A percentile compares a stretch with the other conserved stretches of the same genome.
phyloP scores from a whole-genome alignment of 2,888 invertebrate species.

The Herminia tarsipennalis region DNA sequence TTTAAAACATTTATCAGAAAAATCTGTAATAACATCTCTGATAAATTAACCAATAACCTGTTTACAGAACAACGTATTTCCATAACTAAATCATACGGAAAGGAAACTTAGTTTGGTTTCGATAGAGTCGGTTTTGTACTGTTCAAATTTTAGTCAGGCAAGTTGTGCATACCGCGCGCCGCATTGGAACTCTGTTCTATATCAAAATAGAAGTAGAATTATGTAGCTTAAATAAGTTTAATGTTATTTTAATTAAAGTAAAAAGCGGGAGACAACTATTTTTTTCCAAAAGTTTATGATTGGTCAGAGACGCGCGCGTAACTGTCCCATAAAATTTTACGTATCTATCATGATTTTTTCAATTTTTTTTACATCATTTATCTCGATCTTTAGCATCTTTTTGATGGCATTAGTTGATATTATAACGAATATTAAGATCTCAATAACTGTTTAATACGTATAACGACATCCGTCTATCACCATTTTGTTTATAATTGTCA shows the following conservation, averaged over 20 bases:
- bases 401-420: background rate
- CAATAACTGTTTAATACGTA: background rate
- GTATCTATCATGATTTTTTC: background rate
- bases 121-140: slow-evolving; percentile 6
- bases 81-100: background rate
- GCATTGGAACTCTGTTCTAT: slow-evolving; percentile 19
- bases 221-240: slow-evolving; percentile 45
- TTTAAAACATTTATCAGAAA: slow-evolving; percentile 56
- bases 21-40: slow-evolving; percentile 57
- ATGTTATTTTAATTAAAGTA: slow-evolving; percentile 30
- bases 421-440: background rate
- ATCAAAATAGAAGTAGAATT: slow-evolving; percentile 31
- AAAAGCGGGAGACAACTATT: slow-evolving; percentile 8
- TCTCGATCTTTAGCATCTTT: background rate
- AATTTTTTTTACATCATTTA: too few relatives aligned
- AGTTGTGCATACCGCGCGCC: slow-evolving; percentile 1
- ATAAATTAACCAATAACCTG: slow-evolving; percentile 47
- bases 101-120: background rate
- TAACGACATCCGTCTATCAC: too few relatives aligned
- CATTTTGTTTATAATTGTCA: too few relatives aligned
- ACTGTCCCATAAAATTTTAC: slow-evolving; percentile 1
- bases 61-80: slow-evolving; percentile 15
- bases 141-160: background rate
- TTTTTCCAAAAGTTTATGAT: slow-evolving; percentile 8
- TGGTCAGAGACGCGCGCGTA: slow-evolving; percentile 6